Conservation (phyloP, 2,797 vertebrate genomes). For the Podarcis lilfordi region DNA sequence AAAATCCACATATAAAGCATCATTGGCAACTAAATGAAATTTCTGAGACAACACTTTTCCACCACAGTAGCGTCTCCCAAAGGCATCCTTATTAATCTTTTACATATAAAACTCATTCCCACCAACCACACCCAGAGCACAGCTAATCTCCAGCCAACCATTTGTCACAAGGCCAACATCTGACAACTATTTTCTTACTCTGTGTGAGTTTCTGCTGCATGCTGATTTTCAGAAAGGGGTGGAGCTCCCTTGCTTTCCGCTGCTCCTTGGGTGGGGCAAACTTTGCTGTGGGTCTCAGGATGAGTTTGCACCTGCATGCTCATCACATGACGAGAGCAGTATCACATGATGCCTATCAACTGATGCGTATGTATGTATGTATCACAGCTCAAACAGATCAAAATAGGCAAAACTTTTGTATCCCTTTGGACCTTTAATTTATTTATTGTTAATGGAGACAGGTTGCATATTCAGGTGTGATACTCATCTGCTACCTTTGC, state of each 20-base stretch:
- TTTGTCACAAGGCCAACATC: too few species aligned
- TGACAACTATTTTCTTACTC: not conserved
- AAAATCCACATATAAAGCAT: too few species aligned
- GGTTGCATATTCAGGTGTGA: not conserved
- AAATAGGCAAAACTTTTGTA: not conserved
- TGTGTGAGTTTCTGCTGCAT: not conserved
- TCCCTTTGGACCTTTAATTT: not conserved
- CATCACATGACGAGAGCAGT: not conserved
- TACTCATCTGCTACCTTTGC: not conserved
- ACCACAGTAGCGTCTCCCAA: too few species aligned
- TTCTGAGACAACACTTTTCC: too few species aligned
- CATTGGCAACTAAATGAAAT: too few species aligned
- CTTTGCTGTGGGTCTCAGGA: not conserved
- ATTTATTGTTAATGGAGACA: not conserved
- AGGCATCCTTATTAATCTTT: too few species aligned
- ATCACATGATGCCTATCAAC: not conserved
- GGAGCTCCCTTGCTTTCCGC: not conserved
- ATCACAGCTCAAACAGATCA: not conserved
- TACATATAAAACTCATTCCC: too few species aligned
- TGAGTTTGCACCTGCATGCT: not conserved
- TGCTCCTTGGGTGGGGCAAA: not conserved
- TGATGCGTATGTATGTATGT: too few species aligned
- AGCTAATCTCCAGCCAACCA: too few species aligned
- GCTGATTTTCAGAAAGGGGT: not conserved
- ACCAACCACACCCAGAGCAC: too few species aligned